Conservation (phyloP, 2,797 vertebrate species). For the Threskiornis aethiopicus region DNA sequence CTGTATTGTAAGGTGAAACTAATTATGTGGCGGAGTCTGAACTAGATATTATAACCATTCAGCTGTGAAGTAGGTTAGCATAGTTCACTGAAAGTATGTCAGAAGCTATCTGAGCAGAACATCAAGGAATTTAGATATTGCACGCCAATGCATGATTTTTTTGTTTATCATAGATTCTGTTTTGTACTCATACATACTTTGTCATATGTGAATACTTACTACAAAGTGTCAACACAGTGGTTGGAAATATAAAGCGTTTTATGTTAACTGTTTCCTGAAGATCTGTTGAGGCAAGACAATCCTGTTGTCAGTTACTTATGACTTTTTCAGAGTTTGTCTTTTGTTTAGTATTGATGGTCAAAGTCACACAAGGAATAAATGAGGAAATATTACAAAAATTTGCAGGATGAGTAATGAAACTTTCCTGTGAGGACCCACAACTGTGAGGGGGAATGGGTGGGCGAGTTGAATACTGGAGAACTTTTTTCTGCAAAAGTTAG, state of each 20-base stretch:
- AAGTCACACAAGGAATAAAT: background rate
- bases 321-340: background rate
- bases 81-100: slow-evolving; percentile 16
- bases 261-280: background rate
- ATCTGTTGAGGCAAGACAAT: background rate
- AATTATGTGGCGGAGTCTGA: slow-evolving; percentile 6
- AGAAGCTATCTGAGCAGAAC: background rate
- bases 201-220: background rate
- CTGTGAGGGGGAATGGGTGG: background rate
- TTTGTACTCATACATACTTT: background rate
- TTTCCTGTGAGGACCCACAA: background rate
- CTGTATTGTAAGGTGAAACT: slow-evolving; percentile 17
- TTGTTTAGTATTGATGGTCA: background rate
- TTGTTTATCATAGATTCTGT: background rate
- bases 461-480: background rate
- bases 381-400: background rate
- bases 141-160: background rate
- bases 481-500: background rate
- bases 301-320: background rate
- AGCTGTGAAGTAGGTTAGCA: slow-evolving; percentile 24
- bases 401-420: background rate
- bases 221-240: background rate
- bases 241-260: background rate
- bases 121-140: background rate
- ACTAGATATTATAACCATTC: background rate